Evolutionary conservation across 2,888 invertebrate genomes (phyloP).

Genomic region (Diplazon laetatorius): DNA sequence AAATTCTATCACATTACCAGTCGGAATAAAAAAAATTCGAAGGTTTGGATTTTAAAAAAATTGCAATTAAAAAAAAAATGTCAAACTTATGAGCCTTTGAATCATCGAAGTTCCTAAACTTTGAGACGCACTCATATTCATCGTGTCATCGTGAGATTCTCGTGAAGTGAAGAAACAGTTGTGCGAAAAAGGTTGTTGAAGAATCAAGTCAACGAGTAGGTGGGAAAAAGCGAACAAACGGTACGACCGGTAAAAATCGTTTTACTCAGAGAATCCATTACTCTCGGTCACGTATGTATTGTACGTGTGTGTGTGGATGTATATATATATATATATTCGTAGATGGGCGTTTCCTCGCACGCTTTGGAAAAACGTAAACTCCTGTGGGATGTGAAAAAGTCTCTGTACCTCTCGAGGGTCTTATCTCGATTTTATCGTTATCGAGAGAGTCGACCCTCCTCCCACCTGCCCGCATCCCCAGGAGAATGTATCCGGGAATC

Average conservation of each 20-base stretch:
- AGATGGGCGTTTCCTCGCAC: background rate
- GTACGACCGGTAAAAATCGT: constrained; percentile 56
- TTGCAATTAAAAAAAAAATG: no score
- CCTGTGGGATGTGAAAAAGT: constrained; percentile 50
- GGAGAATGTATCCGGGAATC: constrained; percentile 46
- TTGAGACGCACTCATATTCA: no score
- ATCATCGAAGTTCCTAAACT: no score
- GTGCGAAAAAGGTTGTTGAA: background rate
- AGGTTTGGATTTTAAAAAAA: no score
- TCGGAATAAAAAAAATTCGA: no score
- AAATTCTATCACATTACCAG: no score
- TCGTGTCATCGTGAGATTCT: no score
- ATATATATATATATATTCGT: constrained; percentile 27
- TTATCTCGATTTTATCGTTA: constrained; percentile 65
- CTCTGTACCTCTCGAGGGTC: constrained; percentile 55
- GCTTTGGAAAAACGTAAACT: constrained; percentile 42
- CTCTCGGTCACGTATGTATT: constrained; percentile 51
- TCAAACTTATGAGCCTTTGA: no score
- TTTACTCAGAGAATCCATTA: constrained; percentile 62
- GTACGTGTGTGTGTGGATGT: no score
- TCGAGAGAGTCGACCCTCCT: constrained; percentile 50
- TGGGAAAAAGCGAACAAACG: constrained; percentile 5
- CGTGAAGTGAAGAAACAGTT: no score
- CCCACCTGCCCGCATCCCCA: constrained; percentile 23
- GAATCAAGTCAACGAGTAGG: constrained; percentile 19